Evolutionary conservation across 2,113 vertebrate genomes (phyloP).

Genomic region (Sclerurus mexicanus): DNA sequence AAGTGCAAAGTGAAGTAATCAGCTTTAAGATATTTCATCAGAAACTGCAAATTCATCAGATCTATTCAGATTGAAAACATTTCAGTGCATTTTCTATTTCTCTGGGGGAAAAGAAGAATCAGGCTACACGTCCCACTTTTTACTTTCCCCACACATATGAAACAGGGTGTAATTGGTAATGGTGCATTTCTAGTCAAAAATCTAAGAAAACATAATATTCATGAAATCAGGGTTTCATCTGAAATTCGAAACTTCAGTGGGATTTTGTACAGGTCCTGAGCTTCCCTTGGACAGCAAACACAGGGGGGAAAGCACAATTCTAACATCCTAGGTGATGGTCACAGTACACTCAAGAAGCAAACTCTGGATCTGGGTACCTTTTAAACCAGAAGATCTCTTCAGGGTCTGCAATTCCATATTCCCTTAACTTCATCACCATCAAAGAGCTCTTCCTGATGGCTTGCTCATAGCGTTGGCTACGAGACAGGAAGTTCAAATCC

Average conservation of each 20-base stretch:
- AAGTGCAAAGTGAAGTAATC: conserved; percentile 10
- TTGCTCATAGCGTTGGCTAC: conserved; percentile 90
- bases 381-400: conserved; percentile 93
- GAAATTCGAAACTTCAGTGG: not conserved
- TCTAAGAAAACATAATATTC: not conserved
- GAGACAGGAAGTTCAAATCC: conserved; percentile 90
- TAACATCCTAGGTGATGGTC: rapidly evolving
- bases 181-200: not conserved
- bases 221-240: not conserved
- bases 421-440: conserved; percentile 89
- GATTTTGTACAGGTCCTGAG: not conserved
- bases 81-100: not conserved
- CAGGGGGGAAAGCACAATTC: not conserved
- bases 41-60: not conserved
- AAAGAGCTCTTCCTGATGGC: conserved; percentile 87
- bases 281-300: not conserved
- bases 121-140: not conserved
- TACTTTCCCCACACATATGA: not conserved
- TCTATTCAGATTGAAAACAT: not conserved
- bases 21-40: not conserved
- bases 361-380: conserved; percentile 74
- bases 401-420: conserved; percentile 88
- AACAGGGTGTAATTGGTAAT: not conserved
- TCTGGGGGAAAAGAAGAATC: not conserved
- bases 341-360: not conserved